A percentile compares a stretch with the other conserved stretches of the same genome.
Conservation (phyloP, 2,888 invertebrate species). For the Acholoe squamosa region DNA sequence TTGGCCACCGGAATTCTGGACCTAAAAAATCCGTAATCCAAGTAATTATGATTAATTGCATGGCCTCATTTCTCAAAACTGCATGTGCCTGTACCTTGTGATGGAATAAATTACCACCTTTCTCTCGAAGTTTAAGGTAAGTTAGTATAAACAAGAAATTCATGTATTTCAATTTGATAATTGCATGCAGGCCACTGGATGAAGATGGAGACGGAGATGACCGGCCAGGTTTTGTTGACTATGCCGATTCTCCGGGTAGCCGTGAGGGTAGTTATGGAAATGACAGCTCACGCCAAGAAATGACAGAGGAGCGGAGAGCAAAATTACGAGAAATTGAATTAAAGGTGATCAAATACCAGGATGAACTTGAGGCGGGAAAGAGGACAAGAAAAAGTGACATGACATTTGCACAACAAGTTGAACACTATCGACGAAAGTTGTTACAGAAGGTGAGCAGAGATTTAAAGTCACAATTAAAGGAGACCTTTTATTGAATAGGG, state of each 20-base stretch:
- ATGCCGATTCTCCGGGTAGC: conserved; percentile 28
- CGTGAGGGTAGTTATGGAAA: conserved; percentile 56
- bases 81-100: too few species aligned
- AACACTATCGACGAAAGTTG: conserved; percentile 94
- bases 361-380: conserved; percentile 95
- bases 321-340: conserved; percentile 93
- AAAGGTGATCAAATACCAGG: conserved; percentile 96
- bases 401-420: conserved; percentile 91
- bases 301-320: conserved; percentile 83
- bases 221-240: conserved; percentile 39
- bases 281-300: conserved; percentile 69
- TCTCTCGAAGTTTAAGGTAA: too few species aligned
- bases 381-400: conserved; percentile 86
- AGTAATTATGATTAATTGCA: too few species aligned
- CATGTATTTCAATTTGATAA: too few species aligned
- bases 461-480: too few species aligned
- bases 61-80: too few species aligned
- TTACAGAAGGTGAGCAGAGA: conserved; percentile 92
- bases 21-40: too few species aligned
- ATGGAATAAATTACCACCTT: too few species aligned
- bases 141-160: too few species aligned
- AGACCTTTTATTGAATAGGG: too few species aligned
- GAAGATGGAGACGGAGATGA: conserved; percentile 67
- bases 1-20: too few species aligned
- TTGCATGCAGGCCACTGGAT: conserved; percentile 73